These are phyloP conservation scores for Myotis pilosus DNA, from an alignment of 2,797 vertebrate genomes.

Conservation along the genomic window DNA sequence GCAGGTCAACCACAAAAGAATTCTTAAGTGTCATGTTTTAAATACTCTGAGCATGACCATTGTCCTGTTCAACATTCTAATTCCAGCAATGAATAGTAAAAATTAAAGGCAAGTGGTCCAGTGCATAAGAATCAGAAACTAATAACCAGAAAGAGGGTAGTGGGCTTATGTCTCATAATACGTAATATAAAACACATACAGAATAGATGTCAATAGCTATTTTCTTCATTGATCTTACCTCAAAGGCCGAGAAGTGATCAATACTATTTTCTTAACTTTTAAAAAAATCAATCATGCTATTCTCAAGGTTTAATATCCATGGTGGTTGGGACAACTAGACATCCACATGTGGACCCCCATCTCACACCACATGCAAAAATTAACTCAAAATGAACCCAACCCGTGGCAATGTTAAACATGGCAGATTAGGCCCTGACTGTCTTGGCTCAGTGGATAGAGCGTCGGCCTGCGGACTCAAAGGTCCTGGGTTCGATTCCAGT, in stretches of 20 bases:
- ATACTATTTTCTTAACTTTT: background rate
- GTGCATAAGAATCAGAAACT: conserved; percentile 3
- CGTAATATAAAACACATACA: background rate
- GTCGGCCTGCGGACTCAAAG: too few relatives aligned
- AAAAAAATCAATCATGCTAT: background rate
- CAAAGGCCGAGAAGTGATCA: background rate
- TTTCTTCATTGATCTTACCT: background rate
- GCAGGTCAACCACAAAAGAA: background rate
- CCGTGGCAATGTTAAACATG: background rate
- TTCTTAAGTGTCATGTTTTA: background rate
- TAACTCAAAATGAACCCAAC: conserved; percentile 26
- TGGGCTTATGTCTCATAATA: background rate
- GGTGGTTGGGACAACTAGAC: background rate
- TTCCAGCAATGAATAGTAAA: conserved; percentile 13
- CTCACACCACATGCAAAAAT: background rate
- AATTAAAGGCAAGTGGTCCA: background rate
- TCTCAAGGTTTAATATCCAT: background rate
- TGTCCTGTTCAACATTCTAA: background rate
- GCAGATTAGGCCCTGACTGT: background rate
- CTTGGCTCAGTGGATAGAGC: too few relatives aligned
- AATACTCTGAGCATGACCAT: background rate
- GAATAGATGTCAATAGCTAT: background rate
- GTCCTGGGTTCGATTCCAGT: too few relatives aligned
- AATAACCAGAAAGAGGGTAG: background rate
- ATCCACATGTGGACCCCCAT: background rate